Percentiles rank a stretch among this genome's conserved stretches.
phyloP scores from a whole-genome alignment of 2,113 vertebrate genomes.

The Archocentrus centrarchus region DNA sequence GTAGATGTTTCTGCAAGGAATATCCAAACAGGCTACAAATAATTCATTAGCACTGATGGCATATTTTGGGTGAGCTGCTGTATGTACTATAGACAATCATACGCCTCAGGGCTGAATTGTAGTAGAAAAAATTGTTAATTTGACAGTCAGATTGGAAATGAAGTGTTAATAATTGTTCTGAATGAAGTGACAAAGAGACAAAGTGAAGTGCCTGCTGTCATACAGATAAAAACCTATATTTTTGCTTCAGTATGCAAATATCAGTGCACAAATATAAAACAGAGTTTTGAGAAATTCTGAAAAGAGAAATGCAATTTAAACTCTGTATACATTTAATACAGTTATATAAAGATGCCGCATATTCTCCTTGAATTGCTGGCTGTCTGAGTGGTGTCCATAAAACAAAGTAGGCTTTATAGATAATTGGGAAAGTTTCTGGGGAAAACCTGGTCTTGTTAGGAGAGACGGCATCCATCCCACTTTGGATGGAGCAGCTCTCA shows the following conservation, averaged over 20 bases:
- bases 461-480: neutral
- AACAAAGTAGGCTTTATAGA: neutral
- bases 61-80: neutral
- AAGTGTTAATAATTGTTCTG: neutral
- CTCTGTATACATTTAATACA: neutral
- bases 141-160: neutral
- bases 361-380: neutral
- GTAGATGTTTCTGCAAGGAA: neutral
- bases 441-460: neutral
- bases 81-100: neutral
- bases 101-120: neutral
- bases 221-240: neutral
- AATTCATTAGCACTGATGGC: conserved; percentile 3
- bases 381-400: neutral
- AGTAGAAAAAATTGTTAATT: neutral
- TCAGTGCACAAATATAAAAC: neutral
- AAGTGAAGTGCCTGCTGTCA: neutral
- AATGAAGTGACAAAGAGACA: neutral
- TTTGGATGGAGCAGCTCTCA: no score
- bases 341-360: neutral
- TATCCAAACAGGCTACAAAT: conserved; percentile 5
- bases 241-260: neutral
- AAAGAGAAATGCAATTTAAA: neutral
- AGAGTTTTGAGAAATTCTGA: neutral
- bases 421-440: neutral